A percentile compares a stretch with the other conserved stretches of the same genome.
Evolutionary conservation across 2,797 vertebrate genomes (phyloP).

Genomic region (Aselliscus stoliczkanus): DNA sequence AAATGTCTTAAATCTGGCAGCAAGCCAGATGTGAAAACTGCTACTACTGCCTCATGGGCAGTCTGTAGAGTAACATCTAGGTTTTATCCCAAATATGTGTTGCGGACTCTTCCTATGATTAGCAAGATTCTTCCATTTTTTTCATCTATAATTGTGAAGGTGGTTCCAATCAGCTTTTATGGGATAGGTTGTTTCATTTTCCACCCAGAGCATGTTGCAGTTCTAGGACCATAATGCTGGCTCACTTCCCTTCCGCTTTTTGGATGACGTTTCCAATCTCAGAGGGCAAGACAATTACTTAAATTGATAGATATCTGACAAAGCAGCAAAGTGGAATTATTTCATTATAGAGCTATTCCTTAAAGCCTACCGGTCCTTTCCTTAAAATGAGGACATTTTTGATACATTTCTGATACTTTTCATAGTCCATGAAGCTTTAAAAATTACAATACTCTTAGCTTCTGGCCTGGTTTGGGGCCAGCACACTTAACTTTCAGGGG

Average conservation of each 20-base stretch:
- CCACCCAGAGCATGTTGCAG: too few relatives aligned
- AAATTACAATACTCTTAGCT: not conserved
- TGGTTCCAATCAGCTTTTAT: not conserved
- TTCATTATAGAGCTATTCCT: too few relatives aligned
- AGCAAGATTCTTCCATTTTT: not conserved
- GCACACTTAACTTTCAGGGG: not conserved
- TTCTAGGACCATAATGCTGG: not conserved
- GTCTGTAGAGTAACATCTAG: not conserved
- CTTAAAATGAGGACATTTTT: not conserved
- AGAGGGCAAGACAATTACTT: not conserved
- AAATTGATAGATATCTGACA: not conserved
- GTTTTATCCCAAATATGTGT: not conserved
- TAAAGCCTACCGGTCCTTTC: not conserved
- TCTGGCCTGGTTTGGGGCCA: not conserved
- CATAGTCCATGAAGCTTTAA: not conserved
- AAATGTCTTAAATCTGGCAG: not conserved
- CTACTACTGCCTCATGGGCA: fast-evolving
- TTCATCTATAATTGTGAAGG: not conserved
- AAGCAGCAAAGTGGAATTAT: not conserved
- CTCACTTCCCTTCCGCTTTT: not conserved
- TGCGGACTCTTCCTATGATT: not conserved
- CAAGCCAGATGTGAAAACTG: not conserved
- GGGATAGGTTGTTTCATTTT: not conserved
- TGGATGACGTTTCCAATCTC: not conserved
- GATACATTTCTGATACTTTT: not conserved